These are phyloP conservation scores for Drosophila tsacasi DNA, from an alignment of 1,140 invertebrate species.

Conservation along the genomic window DNA sequence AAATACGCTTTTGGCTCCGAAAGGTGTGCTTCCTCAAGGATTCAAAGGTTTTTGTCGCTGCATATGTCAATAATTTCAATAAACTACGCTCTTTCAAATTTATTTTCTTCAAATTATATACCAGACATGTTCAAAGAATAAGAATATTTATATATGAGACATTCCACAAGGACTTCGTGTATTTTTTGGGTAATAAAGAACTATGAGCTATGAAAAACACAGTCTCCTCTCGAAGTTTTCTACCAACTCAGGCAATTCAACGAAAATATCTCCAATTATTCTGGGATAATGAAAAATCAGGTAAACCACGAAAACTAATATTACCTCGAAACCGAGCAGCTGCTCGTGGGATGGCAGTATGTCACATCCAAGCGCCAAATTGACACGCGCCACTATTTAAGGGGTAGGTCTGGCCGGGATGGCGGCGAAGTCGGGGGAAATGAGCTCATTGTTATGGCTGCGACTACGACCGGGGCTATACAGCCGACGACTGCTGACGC, in stretches of 20 bases:
- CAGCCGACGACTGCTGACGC: slow-evolving; percentile 43
- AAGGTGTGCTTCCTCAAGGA: slow-evolving; percentile 20
- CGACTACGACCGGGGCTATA: slow-evolving; percentile 35
- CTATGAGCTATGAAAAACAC: not conserved
- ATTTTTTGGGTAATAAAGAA: not conserved
- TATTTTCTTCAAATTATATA: not conserved
- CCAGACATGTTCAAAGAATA: not conserved
- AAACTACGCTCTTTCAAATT: slow-evolving; percentile 9
- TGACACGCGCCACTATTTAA: slow-evolving; percentile 80
- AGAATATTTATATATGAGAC: slow-evolving; percentile 3
- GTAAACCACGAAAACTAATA: slow-evolving; percentile 36
- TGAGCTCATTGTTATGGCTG: slow-evolving; percentile 75
- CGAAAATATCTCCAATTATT: not conserved
- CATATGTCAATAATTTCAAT: slow-evolving; percentile 24
- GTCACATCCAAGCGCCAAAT: slow-evolving; percentile 64
- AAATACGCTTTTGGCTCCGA: not conserved
- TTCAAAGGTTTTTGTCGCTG: slow-evolving; percentile 30
- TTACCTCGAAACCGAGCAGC: slow-evolving; percentile 23
- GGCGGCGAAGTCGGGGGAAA: slow-evolving; percentile 32
- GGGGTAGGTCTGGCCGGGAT: not conserved
- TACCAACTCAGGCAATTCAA: not conserved
- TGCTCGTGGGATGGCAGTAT: slow-evolving; percentile 47
- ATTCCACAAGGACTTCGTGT: not conserved
- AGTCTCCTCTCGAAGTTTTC: not conserved
- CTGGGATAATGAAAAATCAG: slow-evolving; percentile 6